Percentiles rank a stretch among this genome's conserved stretches.
Evolutionary conservation across 2,797 vertebrate genomes (phyloP).

Genomic region (Channallabes apus): DNA sequence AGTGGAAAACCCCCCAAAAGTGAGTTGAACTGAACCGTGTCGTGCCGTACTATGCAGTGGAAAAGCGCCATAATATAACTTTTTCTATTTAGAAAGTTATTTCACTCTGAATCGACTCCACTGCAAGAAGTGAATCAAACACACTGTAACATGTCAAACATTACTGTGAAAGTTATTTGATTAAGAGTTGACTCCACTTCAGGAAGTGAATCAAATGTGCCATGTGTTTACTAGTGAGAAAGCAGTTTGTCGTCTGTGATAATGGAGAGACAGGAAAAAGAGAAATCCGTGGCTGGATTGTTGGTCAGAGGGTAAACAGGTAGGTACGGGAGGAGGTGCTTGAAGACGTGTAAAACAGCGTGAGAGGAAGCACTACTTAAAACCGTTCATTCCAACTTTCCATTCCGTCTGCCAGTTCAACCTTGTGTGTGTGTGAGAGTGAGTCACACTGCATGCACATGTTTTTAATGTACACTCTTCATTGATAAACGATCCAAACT

Average conservation of each 20-base stretch:
- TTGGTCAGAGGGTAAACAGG: background rate
- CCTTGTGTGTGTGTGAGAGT: slow-evolving; percentile 13
- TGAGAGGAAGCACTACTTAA: slow-evolving; percentile 19
- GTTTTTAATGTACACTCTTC: slow-evolving; percentile 28
- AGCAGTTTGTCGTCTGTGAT: background rate
- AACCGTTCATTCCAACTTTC: slow-evolving; percentile 35
- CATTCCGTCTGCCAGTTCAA: slow-evolving; percentile 20
- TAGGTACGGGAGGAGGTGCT: background rate
- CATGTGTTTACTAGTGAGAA: background rate
- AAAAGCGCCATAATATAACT: too few relatives aligned
- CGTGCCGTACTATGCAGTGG: too few relatives aligned
- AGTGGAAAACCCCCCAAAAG: too few relatives aligned
- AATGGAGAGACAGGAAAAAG: background rate
- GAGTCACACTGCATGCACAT: slow-evolving; percentile 19
- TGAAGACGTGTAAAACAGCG: slow-evolving; percentile 34
- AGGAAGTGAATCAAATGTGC: background rate
- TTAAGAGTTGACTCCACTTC: background rate
- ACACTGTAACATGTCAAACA: too few relatives aligned
- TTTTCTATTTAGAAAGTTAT: background rate
- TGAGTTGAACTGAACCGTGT: too few relatives aligned
- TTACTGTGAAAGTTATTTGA: background rate
- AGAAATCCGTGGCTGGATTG: background rate
- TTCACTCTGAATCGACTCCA: background rate
- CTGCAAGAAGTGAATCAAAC: background rate
- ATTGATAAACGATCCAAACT: slow-evolving; percentile 31